Percentiles rank a stretch among this genome's conserved stretches.
Conservation (phyloP, 2,113 vertebrate species). For the Marmota flaviventris region DNA sequence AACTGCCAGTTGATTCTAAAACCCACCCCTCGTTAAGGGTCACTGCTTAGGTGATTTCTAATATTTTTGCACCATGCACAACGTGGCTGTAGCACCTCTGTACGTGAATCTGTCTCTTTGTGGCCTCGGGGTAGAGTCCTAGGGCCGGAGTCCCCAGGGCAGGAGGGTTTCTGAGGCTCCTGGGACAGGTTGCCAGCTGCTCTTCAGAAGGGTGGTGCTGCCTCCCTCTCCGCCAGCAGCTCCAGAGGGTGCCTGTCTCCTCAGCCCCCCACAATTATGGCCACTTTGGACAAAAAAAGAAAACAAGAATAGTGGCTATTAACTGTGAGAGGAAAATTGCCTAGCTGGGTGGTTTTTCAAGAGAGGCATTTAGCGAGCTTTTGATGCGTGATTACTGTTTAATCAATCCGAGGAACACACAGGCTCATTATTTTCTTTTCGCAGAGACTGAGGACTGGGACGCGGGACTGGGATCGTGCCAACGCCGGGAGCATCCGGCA, state of each 20-base stretch:
- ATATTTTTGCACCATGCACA: not conserved
- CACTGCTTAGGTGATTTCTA: not conserved
- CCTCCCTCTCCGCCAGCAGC: not conserved
- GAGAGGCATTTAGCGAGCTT: constrained; percentile 68
- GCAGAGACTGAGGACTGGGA: not conserved
- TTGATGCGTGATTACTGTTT: constrained; percentile 74
- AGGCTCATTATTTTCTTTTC: not conserved
- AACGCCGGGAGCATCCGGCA: rapidly evolving
- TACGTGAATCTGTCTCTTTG: not conserved
- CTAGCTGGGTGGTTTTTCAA: constrained; percentile 61
- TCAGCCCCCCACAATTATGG: constrained; percentile 67
- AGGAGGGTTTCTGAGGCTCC: not conserved
- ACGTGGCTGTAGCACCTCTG: not conserved
- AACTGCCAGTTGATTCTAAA: constrained; percentile 6
- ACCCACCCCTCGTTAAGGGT: not conserved
- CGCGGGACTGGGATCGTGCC: not conserved
- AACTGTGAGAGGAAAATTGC: constrained; percentile 77
- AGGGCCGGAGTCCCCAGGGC: not conserved
- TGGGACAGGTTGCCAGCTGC: rapidly evolving
- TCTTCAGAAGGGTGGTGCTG: not conserved
- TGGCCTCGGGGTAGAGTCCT: not conserved
- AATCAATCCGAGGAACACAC: not conserved
- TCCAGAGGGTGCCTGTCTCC: not conserved
- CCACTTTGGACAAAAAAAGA: constrained; percentile 69
- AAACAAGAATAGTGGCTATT: constrained; percentile 63